A percentile compares a stretch with the other conserved stretches of the same genome.
phyloP scores from a whole-genome alignment of 2,797 vertebrate genomes.

The Hemitrygon akajei region DNA sequence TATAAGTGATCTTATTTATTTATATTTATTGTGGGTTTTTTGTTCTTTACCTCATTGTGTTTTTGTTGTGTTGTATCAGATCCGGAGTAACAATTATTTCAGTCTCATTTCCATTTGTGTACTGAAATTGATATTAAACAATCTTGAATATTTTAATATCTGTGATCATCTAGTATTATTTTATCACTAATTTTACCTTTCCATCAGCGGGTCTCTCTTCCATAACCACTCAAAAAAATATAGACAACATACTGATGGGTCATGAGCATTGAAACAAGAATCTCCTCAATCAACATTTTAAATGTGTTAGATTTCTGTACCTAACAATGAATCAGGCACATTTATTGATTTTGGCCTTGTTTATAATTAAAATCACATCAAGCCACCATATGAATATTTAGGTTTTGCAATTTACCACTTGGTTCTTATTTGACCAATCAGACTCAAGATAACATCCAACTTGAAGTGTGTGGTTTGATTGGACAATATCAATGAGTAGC shows the following conservation, averaged over 20 bases:
- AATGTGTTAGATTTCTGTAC: neutral
- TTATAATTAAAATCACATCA: neutral
- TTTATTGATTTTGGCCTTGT: neutral
- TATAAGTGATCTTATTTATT: no score
- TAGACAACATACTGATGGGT: neutral
- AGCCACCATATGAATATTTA: neutral
- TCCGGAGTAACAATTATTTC: no score
- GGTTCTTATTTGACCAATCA: neutral
- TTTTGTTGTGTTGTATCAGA: no score
- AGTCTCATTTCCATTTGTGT: no score
- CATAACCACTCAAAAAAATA: neutral
- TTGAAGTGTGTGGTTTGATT: neutral
- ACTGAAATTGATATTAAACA: no score
- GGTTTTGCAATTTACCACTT: neutral
- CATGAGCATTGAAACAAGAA: neutral
- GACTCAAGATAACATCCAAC: neutral
- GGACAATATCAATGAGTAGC: neutral
- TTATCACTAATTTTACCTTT: neutral
- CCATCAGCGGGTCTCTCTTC: neutral
- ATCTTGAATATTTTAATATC: neutral
- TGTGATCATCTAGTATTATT: neutral
- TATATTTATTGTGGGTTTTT: no score
- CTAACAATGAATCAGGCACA: no score
- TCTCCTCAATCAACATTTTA: neutral
- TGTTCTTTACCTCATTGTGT: no score